These are phyloP conservation scores for Drosophila koepferae DNA, from an alignment of 2,888 invertebrate genomes.

Conservation along the genomic window DNA sequence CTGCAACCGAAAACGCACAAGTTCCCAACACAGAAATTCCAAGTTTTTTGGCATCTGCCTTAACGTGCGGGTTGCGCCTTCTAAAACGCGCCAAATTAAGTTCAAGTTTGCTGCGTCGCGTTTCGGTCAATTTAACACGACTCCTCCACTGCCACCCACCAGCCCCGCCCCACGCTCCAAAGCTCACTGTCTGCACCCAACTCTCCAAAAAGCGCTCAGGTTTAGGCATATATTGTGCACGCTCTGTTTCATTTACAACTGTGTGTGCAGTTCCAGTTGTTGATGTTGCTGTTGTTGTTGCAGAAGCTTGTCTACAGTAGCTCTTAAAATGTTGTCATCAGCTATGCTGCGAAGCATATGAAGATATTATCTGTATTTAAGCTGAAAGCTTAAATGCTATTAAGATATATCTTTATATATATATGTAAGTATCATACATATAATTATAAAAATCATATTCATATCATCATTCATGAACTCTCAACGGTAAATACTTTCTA, in stretches of 20 bases:
- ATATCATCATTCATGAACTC: neutral
- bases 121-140: conserved; percentile 73
- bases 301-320: conserved; percentile 26
- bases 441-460: neutral
- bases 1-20: conserved; percentile 11
- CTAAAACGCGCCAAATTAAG: conserved; percentile 55
- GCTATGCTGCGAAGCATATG: conserved; percentile 7
- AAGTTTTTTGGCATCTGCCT: conserved; percentile 45
- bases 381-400: neutral
- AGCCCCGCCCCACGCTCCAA: neutral
- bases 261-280: conserved; percentile 30
- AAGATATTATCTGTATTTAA: conserved; percentile 7
- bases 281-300: conserved; percentile 9
- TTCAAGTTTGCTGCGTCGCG: conserved; percentile 70
- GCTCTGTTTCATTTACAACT: conserved; percentile 59
- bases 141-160: neutral
- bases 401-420: neutral
- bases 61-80: conserved; percentile 45
- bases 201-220: conserved; percentile 33
- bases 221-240: conserved; percentile 61
- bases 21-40: conserved; percentile 15
- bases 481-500: neutral
- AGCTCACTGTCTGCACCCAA: conserved; percentile 31
- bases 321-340: conserved; percentile 37
- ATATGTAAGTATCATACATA: neutral